Conservation (phyloP, 2,797 vertebrate species). For the Atherinosoma microstoma region DNA sequence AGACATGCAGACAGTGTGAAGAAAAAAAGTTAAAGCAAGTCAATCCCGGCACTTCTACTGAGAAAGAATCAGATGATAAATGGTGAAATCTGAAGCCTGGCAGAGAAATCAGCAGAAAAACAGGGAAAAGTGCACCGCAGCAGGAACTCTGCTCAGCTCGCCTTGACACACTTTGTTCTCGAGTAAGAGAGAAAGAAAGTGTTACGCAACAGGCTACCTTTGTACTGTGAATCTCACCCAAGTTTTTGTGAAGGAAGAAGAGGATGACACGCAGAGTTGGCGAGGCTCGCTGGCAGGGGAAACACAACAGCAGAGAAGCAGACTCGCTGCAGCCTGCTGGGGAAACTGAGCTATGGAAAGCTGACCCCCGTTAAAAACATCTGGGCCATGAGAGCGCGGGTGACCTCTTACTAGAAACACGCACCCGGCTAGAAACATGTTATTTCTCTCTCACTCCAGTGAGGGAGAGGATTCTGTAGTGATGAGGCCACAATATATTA, state of each 20-base stretch:
- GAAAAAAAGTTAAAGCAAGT: constrained; percentile 6
- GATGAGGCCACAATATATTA: constrained; percentile 32
- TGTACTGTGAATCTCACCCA: constrained; percentile 74
- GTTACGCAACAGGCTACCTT: constrained; percentile 72
- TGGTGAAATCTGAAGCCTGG: constrained; percentile 28
- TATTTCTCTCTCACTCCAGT: constrained; percentile 54
- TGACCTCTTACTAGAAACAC: constrained; percentile 76
- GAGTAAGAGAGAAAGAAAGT: constrained; percentile 33
- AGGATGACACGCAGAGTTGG: constrained; percentile 69
- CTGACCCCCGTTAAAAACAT: constrained; percentile 74
- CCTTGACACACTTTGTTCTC: constrained; percentile 49
- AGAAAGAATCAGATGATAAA: constrained; percentile 1
- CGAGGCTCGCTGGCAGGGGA: constrained; percentile 46
- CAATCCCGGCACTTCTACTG: not conserved
- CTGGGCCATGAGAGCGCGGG: constrained; percentile 68
- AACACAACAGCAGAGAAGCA: constrained; percentile 51
- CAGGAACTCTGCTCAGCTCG: constrained; percentile 32
- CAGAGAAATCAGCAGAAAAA: constrained; percentile 14
- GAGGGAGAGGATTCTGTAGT: constrained; percentile 40
- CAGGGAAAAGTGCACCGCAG: constrained; percentile 21
- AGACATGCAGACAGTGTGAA: constrained; percentile 14
- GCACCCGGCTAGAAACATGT: constrained; percentile 62
- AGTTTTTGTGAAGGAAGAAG: constrained; percentile 31
- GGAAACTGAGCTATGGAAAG: constrained; percentile 67
- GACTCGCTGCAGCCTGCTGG: constrained; percentile 59